phyloP scores from a whole-genome alignment of 2,888 invertebrate species.

The Sminthurides aquaticus region DNA sequence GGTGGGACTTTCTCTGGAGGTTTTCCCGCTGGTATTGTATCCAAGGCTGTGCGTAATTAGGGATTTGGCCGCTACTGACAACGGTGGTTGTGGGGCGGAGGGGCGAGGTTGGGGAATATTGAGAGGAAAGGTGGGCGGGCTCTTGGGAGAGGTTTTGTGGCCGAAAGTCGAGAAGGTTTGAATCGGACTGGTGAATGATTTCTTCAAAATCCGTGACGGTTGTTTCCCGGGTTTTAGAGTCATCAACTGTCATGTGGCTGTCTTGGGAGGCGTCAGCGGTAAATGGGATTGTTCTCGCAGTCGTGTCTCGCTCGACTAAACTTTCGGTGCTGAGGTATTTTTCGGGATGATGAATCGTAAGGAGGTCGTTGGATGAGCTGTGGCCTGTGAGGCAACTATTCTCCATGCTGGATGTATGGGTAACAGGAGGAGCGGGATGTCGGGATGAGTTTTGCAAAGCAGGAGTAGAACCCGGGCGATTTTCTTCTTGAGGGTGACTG shows the following conservation, averaged over 20 bases:
- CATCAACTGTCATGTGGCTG: constrained; percentile 1
- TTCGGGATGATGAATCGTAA: constrained; percentile 11
- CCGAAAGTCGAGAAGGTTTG: too few species aligned
- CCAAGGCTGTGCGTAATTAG: background rate
- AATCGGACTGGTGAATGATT: too few species aligned
- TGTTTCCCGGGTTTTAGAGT: constrained; percentile 2
- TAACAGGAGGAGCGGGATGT: too few species aligned
- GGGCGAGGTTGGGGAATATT: too few species aligned
- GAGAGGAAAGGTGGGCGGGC: too few species aligned
- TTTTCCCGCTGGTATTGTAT: background rate
- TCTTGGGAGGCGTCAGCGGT: constrained; percentile 11
- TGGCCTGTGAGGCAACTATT: constrained; percentile 2
- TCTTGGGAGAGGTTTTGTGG: too few species aligned
- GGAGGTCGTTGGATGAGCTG: constrained; percentile 13
- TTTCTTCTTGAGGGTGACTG: too few species aligned
- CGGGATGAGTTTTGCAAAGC: too few species aligned
- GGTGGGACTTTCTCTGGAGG: background rate
- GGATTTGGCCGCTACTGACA: background rate
- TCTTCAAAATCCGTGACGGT: constrained; percentile 17
- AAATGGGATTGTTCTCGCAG: constrained; percentile 16
- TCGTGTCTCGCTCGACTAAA: constrained; percentile 11
- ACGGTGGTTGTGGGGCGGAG: constrained; percentile 10
- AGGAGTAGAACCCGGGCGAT: too few species aligned
- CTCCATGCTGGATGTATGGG: too few species aligned
- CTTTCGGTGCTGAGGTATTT: constrained; percentile 16